These are phyloP conservation scores for Gryllus bimaculatus DNA, from an alignment of 1,140 invertebrate species.

Conservation along the genomic window DNA sequence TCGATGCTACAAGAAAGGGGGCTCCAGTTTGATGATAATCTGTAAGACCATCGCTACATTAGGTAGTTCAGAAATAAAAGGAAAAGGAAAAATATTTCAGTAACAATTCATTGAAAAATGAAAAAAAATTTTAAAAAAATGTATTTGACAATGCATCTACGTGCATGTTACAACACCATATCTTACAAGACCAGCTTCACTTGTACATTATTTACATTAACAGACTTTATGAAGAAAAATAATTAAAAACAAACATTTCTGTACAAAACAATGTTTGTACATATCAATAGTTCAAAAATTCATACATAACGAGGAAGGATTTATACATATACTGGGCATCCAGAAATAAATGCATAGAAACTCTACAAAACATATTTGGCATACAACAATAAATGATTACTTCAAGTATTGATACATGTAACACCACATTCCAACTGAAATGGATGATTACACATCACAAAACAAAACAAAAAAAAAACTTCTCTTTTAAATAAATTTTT, in stretches of 20 bases:
- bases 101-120: no score
- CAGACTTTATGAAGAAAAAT: slow-evolving; percentile 24
- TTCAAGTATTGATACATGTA: no score
- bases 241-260: slow-evolving; percentile 27
- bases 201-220: slow-evolving; percentile 44
- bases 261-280: slow-evolving; percentile 29
- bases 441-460: no score
- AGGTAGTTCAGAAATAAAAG: no score
- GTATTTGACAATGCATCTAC: slow-evolving; percentile 33
- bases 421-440: no score
- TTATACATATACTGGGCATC: neutral
- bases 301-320: neutral
- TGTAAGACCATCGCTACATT: no score
- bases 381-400: neutral
- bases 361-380: slow-evolving; percentile 6
- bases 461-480: no score
- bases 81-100: no score
- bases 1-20: no score
- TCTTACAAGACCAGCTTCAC: slow-evolving; percentile 48
- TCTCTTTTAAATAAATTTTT: no score
- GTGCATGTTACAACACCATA: slow-evolving; percentile 50
- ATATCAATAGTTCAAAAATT: slow-evolving; percentile 17
- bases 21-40: no score
- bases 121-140: slow-evolving; percentile 20
- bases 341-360: slow-evolving; percentile 9